Conservation (phyloP, 1,140 invertebrate species). For the Phenacoccus solenopsis region DNA sequence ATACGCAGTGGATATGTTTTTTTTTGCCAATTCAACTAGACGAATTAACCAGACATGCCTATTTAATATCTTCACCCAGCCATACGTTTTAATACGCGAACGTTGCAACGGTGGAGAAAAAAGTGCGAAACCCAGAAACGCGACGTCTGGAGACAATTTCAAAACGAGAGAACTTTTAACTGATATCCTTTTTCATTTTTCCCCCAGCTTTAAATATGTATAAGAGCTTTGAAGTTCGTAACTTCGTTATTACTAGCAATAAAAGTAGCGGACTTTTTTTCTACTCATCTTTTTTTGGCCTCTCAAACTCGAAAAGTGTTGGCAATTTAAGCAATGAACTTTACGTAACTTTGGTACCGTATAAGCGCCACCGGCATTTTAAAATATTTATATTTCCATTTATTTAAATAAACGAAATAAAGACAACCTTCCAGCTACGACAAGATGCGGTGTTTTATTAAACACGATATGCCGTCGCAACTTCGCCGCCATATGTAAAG, state of each 20-base stretch:
- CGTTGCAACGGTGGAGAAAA: no score
- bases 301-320: neutral
- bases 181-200: neutral
- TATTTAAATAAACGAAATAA: neutral
- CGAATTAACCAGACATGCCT: no score
- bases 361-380: neutral
- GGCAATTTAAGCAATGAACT: neutral
- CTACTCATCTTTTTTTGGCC: neutral
- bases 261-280: neutral
- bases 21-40: no score
- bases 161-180: neutral
- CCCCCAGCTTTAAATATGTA: neutral
- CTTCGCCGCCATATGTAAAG: neutral
- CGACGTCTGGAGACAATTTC: neutral
- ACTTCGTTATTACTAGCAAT: neutral
- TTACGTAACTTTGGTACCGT: neutral
- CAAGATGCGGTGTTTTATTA: neutral
- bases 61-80: no score
- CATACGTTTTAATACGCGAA: no score
- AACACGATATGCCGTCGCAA: neutral
- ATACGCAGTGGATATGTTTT: no score
- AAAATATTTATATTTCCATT: conserved; percentile 4
- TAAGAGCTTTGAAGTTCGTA: neutral
- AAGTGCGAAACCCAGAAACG: no score
- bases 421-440: neutral